Conservation (phyloP, 1,140 invertebrate species). For the Drosophila orena region DNA sequence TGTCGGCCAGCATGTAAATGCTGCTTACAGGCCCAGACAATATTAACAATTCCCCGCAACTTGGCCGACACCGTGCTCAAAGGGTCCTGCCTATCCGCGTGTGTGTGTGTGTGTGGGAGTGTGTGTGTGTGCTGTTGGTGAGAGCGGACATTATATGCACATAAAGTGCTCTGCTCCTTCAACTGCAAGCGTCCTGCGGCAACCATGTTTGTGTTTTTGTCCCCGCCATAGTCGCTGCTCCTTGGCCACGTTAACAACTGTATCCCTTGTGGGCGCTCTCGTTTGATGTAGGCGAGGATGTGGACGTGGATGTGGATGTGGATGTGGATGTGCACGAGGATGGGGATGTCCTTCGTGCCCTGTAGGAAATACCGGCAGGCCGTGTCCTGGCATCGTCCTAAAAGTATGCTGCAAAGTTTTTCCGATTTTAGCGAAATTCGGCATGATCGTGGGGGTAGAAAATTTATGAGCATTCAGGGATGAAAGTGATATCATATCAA, state of each 20-base stretch:
- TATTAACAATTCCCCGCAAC: constrained; percentile 73
- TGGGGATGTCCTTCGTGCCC: constrained; percentile 47
- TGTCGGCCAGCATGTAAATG: constrained; percentile 71
- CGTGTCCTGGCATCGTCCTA: constrained; percentile 49
- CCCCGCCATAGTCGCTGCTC: constrained; percentile 43
- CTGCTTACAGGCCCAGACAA: constrained; percentile 73
- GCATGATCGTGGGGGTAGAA: not conserved
- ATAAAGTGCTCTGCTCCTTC: constrained; percentile 50
- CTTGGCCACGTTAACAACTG: constrained; percentile 70
- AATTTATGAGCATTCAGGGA: not conserved
- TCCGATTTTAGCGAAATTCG: not conserved
- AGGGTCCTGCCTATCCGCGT: not conserved
- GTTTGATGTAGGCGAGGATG: constrained; percentile 43
- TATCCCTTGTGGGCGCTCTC: constrained; percentile 68
- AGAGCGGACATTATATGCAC: constrained; percentile 50
- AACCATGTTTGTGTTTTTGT: constrained; percentile 64
- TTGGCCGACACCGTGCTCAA: constrained; percentile 33
- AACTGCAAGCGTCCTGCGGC: constrained; percentile 31
- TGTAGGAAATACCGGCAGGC: constrained; percentile 48
- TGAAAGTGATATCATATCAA: not conserved
- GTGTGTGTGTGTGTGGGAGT: not conserved
- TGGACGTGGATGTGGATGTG: constrained; percentile 7
- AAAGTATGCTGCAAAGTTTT: constrained; percentile 56
- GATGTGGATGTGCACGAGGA: not conserved
- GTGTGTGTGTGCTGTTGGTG: not conserved